Base-by-base conservation (phyloP, 2,113 vertebrate genomes). In the Dasypus novemcinctus region DNA sequence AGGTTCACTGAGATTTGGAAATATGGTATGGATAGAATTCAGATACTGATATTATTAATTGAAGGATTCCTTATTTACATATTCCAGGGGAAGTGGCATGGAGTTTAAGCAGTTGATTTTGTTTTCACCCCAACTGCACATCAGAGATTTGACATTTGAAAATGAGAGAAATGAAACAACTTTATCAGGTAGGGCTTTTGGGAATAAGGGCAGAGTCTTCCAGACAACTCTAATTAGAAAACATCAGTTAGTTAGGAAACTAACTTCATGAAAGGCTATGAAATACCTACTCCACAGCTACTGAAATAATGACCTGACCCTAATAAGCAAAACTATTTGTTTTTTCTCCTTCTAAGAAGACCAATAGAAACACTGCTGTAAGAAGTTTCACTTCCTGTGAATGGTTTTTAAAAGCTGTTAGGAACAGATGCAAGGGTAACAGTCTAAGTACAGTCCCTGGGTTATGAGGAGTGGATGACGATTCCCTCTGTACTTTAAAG, bases 121-220 rank as follows among this genome's bases (percentile, higher is more conserved):
- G 64, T 84, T 90, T 71, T 79, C 31, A 21, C 38, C 18, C 15
- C 9, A 52, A 29, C 12, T 92, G 7, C 20, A 75, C 23, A 46
- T 92, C 41, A 93, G 72, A 89, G 33, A 36, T 5, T 36, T 88
- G n/a, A 52, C 61, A 66, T 85, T 91, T 91, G 61, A 85, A 94
- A 63, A 6, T 69, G 7, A 88, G 57, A 91, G n/a, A 74, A 85
- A 85, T 31, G 64, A 85, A 95, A 38, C 15, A 94, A 72, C 18
- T 66, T 90, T 72, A 80, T 15, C 54, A 66, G 7, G 1, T n/a
- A 76, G 5, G 38, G 6, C n/a, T 92, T 94, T 81, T 4, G 72
- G 54, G 61, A 92, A 90, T 75, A 49, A 33, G 46, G n/a, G 17
- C 14, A 11, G 36, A 82, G 54, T 83, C 57, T 83, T 78, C 38